Base-by-base conservation (phyloP, 2,797 vertebrate species). In the Poecilia velifera region DNA sequence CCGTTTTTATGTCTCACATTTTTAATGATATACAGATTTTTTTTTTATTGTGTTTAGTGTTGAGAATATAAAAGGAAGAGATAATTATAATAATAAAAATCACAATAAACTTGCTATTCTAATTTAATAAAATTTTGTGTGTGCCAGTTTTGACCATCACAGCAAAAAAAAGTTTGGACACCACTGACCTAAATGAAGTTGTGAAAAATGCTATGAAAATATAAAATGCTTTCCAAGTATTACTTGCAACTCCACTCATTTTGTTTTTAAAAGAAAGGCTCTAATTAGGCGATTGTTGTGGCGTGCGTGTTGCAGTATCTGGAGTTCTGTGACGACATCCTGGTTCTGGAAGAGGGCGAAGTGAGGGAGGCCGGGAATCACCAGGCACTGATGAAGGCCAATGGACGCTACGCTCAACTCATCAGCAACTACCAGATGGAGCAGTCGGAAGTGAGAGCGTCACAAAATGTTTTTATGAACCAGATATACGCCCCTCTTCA, bases 311-410 rank as follows among this genome's bases (percentile, higher is more conserved):
- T 43, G 9, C 77, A 97, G 97, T 97, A 97, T 90, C 88, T 98
- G 62, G 96, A 97, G 91, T 97, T 95, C 86, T 97, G 97, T 81
- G 96, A 98, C 51, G 84, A 96, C 64, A 92, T 97, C 78, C 79
- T 97, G 83, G 79, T 98, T 72, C 82, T 98, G 84, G 95, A 97
- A 73, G 93, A 95, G 0, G 96, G 97, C 5, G 88, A 94, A 76
- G 91, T 97, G 28, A 91, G 76, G 70, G 97, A 97, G 86, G 87
- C 87, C 10, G 97, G 97, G 73, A 94, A 92, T 55, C 97, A 98
- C 84, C 57, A 78, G 66, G 64, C 76, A 28, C 83, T 98, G 72
- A 95, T 97, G 95, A 84, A 87, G 47, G 81, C 90, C 9, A 74
- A 94, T 0, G 93, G 93, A 64, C 88, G 74, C 80, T 98, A 97